Percentiles rank a stretch among this genome's conserved stretches.
phyloP scores from a whole-genome alignment of 64 coral and sea anemone genomes.

The Stichodactyla mertensii region DNA sequence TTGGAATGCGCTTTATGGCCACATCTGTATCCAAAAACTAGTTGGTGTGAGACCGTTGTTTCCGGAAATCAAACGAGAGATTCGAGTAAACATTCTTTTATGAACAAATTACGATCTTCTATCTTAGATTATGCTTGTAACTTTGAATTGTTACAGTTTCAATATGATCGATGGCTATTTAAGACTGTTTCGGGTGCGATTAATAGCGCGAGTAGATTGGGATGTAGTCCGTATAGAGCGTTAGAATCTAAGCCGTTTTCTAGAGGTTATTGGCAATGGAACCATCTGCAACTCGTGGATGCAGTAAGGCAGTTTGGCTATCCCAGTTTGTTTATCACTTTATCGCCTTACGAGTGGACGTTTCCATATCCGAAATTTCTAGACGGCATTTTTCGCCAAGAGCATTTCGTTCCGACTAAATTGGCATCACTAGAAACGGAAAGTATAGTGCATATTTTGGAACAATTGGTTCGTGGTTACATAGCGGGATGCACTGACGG shows the following conservation, averaged over 20 bases:
- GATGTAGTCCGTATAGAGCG: neutral
- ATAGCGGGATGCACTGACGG: neutral
- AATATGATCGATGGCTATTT: slow-evolving; percentile 53
- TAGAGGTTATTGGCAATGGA: slow-evolving; percentile 19
- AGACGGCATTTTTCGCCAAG: neutral
- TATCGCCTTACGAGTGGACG: slow-evolving; percentile 43
- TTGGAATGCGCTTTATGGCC: slow-evolving; percentile 45
- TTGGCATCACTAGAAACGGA: neutral
- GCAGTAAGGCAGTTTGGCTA: slow-evolving; percentile 34
- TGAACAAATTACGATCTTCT: neutral
- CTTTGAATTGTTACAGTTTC: slow-evolving; percentile 36
- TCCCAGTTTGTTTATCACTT: slow-evolving; percentile 21
- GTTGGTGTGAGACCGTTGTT: slow-evolving; percentile 5
- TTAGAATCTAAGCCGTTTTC: slow-evolving; percentile 29
- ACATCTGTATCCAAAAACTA: neutral
- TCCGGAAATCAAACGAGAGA: neutral
- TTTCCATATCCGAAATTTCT: slow-evolving; percentile 36
- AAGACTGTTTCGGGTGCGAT: slow-evolving; percentile 33
- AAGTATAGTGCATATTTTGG: slow-evolving; percentile 1
- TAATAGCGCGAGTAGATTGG: neutral
- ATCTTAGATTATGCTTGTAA: slow-evolving; percentile 16
- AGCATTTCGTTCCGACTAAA: neutral
- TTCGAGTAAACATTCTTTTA: slow-evolving; percentile 14
- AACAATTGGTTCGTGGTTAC: neutral
- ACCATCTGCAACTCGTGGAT: slow-evolving; percentile 24